Conservation (phyloP, 2,113 vertebrate species). For the Elanoides forficatus region DNA sequence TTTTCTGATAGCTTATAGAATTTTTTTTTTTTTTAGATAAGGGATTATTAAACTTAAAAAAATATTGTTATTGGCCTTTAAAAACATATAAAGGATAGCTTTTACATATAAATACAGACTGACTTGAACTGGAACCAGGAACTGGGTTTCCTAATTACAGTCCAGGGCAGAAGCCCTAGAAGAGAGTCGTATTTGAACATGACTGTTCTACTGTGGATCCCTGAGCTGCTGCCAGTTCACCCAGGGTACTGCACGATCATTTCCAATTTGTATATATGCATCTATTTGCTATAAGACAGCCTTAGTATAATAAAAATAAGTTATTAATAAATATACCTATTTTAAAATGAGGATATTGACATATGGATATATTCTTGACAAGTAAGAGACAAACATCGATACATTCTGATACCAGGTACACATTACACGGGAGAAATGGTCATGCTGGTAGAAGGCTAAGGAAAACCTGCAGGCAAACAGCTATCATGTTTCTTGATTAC, state of each 20-base stretch:
- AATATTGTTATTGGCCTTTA: neutral
- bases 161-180: neutral
- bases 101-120: neutral
- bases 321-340: neutral
- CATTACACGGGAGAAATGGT: neutral
- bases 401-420: neutral
- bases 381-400: neutral
- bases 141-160: neutral
- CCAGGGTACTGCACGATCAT: neutral
- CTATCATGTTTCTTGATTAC: neutral
- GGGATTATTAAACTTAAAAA: neutral
- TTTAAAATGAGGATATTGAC: neutral
- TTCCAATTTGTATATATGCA: neutral
- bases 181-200: neutral
- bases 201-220: neutral
- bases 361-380: neutral
- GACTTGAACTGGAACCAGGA: neutral
- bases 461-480: neutral
- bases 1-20: neutral
- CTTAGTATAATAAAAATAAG: neutral
- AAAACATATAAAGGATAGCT: neutral
- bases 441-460: neutral
- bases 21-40: neutral
- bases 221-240: neutral
- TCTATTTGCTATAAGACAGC: neutral